Evolutionary conservation across 2,797 vertebrate species (phyloP).

Genomic region (Setipinna tenuifilis): DNA sequence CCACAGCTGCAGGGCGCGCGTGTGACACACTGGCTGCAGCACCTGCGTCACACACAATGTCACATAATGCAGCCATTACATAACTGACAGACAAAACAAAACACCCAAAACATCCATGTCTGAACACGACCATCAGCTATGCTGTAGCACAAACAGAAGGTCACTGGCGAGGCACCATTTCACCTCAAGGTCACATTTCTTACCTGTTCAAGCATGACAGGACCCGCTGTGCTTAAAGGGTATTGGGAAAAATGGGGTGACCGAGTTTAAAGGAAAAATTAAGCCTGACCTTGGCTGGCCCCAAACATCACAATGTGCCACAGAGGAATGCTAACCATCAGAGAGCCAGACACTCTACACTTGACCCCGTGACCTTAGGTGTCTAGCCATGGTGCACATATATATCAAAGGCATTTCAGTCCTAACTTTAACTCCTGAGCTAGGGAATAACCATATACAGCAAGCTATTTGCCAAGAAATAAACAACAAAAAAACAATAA

Average conservation of each 20-base stretch:
- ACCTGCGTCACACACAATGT: conserved; percentile 72
- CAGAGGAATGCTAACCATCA: conserved; percentile 6
- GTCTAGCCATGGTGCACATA: neutral
- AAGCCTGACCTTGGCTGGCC: neutral
- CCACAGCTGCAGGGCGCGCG: conserved; percentile 94
- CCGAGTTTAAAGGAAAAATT: neutral
- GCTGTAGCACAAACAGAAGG: neutral
- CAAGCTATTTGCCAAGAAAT: neutral
- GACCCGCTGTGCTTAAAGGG: neutral
- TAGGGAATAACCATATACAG: neutral
- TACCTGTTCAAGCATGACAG: neutral
- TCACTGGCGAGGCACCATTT: neutral
- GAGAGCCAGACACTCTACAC: neutral
- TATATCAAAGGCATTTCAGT: neutral
- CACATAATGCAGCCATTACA: neutral
- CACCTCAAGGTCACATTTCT: neutral
- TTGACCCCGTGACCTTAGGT: neutral
- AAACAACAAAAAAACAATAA: too few relatives aligned
- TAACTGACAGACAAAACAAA: neutral
- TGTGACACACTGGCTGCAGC: conserved; percentile 97
- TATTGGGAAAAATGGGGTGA: neutral
- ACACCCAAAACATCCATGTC: neutral
- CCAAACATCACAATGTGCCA: neutral
- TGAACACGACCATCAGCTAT: neutral
- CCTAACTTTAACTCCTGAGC: neutral